Evolutionary conservation across 2,797 vertebrate genomes (phyloP).

Genomic region (Brachymystax lenok): DNA sequence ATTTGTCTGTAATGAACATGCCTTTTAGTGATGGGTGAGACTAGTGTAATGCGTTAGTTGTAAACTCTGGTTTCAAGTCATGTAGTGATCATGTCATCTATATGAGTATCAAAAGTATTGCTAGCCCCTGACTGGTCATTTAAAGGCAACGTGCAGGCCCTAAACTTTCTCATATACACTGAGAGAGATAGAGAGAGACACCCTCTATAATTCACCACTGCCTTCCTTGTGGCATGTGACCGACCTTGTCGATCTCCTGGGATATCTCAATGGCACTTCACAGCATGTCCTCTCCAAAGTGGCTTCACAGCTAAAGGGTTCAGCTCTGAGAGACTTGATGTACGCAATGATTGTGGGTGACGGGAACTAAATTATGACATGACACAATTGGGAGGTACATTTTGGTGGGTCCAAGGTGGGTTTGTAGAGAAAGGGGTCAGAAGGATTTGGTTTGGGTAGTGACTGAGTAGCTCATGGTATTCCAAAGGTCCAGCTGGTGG

Average conservation of each 20-base stretch:
- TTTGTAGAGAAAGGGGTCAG: conserved; percentile 6
- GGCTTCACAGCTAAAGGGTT: neutral
- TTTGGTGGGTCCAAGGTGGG: neutral
- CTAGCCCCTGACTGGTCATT: neutral
- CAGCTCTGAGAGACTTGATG: neutral
- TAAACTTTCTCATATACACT: neutral
- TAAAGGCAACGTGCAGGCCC: neutral
- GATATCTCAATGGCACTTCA: conserved; percentile 1
- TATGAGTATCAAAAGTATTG: no score
- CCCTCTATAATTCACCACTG: neutral
- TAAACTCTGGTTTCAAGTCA: no score
- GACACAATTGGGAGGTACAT: neutral
- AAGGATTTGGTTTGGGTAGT: conserved; percentile 26
- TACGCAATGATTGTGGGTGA: neutral
- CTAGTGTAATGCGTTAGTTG: neutral
- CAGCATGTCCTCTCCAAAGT: neutral
- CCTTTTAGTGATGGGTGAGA: neutral
- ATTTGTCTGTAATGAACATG: no score
- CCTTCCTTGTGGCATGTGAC: neutral
- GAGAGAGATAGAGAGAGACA: neutral
- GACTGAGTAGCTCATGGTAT: conserved; percentile 42
- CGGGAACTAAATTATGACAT: neutral
- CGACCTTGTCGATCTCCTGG: conserved; percentile 13
- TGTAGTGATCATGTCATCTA: no score
- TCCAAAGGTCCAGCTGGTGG: conserved; percentile 37